Evolutionary conservation across 2,888 invertebrate species (phyloP).

Genomic region (Silvanus unidentatus): DNA sequence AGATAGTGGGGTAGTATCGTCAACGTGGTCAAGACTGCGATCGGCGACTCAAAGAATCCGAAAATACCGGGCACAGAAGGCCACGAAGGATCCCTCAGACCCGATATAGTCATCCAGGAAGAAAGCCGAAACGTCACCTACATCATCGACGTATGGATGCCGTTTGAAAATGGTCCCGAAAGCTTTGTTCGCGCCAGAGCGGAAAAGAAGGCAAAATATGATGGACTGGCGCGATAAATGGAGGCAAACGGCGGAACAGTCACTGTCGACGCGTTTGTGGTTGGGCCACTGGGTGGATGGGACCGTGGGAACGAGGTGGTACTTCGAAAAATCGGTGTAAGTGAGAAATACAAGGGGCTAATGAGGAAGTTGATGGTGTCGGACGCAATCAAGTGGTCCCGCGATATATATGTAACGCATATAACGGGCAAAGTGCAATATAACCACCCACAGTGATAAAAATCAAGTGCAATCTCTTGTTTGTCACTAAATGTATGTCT

Average conservation of each 20-base stretch:
- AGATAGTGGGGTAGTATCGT: too few species aligned
- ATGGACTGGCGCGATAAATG: neutral
- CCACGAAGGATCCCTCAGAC: neutral
- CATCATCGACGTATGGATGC: slow-evolving; percentile 8
- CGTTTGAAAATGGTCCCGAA: slow-evolving; percentile 10
- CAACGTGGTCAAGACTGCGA: too few species aligned
- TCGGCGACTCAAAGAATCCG: too few species aligned
- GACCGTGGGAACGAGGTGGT: slow-evolving; percentile 13
- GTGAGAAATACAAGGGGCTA: neutral
- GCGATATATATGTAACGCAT: slow-evolving; percentile 5
- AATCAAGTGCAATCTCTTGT: too few species aligned
- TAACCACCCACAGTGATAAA: too few species aligned
- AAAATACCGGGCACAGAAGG: neutral
- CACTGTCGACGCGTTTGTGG: slow-evolving; percentile 25
- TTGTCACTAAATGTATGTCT: too few species aligned
- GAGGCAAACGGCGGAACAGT: slow-evolving; percentile 11
- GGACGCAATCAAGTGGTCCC: slow-evolving; percentile 4
- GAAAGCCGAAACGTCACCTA: too few species aligned
- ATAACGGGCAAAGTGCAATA: too few species aligned
- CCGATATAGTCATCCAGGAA: too few species aligned
- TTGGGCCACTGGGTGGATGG: slow-evolving; percentile 34
- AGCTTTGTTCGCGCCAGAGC: slow-evolving; percentile 5
- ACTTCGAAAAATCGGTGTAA: neutral
- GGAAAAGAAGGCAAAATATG: slow-evolving; percentile 5
- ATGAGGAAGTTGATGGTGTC: slow-evolving; percentile 3